phyloP scores from a whole-genome alignment of 2,113 vertebrate genomes.

The Trochalopteron elliotii region DNA sequence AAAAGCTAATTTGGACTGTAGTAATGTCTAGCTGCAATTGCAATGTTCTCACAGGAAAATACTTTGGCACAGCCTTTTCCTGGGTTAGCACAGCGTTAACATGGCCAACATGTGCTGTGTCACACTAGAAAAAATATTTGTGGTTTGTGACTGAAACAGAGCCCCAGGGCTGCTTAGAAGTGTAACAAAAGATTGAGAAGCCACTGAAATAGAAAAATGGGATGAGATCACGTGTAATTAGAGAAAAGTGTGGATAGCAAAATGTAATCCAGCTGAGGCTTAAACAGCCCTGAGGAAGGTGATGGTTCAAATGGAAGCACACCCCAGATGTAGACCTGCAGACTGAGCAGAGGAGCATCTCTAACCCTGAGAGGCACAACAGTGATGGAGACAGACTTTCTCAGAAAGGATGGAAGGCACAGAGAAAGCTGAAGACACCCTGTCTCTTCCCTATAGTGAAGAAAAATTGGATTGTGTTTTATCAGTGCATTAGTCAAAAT shows the following conservation, averaged over 20 bases:
- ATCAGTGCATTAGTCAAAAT: too few relatives aligned
- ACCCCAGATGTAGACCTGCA: not conserved
- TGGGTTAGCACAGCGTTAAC: not conserved
- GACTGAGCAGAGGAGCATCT: not conserved
- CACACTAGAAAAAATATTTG: not conserved
- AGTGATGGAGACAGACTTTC: not conserved
- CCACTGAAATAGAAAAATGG: not conserved
- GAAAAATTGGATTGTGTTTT: not conserved
- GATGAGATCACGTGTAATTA: not conserved
- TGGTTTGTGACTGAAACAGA: not conserved
- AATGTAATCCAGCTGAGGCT: not conserved
- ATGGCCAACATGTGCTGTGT: not conserved
- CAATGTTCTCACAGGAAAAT: not conserved
- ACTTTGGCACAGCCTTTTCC: not conserved
- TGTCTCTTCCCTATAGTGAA: not conserved
- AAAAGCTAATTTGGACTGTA: not conserved
- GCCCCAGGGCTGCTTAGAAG: not conserved
- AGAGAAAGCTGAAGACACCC: not conserved
- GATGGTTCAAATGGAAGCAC: not conserved
- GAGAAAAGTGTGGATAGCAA: not conserved
- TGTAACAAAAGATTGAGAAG: not conserved
- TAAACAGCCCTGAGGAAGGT: not conserved
- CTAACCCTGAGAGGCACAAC: not conserved
- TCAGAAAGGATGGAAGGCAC: not conserved
- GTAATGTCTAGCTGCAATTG: not conserved